Conservation (phyloP, 2,888 invertebrate species). For the Hedychridium roseum region DNA sequence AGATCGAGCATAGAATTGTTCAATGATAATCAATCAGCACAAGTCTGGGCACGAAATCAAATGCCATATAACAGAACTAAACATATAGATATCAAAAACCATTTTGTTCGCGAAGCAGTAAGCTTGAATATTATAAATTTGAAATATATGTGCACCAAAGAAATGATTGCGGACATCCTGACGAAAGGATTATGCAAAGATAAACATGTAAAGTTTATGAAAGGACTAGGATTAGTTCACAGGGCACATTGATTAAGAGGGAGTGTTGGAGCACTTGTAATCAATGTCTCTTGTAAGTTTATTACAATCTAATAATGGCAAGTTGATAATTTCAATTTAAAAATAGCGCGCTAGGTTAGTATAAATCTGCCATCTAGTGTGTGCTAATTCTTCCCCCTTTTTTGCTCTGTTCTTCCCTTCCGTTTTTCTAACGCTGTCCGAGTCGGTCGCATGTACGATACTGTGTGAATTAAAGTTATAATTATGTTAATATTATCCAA, state of each 20-base stretch:
- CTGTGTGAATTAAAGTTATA: too few relatives aligned
- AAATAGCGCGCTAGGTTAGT: too few relatives aligned
- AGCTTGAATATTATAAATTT: not conserved
- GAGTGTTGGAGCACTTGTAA: too few relatives aligned
- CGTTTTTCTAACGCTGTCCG: too few relatives aligned
- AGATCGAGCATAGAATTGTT: not conserved
- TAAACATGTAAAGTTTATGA: not conserved
- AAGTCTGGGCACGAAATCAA: not conserved
- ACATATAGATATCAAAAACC: not conserved
- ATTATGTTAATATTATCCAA: too few relatives aligned
- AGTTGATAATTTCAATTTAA: too few relatives aligned
- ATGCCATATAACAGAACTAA: not conserved
- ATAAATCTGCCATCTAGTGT: too few relatives aligned
- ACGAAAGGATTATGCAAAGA: not conserved
- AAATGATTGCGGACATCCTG: not conserved
- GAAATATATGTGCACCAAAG: not conserved
- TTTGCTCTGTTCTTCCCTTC: too few relatives aligned
- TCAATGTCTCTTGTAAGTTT: too few relatives aligned
- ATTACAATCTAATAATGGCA: too few relatives aligned
- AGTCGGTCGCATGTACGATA: too few relatives aligned
- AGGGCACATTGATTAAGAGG: not conserved
- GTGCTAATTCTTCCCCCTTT: too few relatives aligned
- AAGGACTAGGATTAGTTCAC: not conserved
- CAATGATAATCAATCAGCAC: slow-evolving; percentile 2
- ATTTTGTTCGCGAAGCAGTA: not conserved